phyloP scores from a whole-genome alignment of 2,888 invertebrate genomes.

The Hybos culiciformis region DNA sequence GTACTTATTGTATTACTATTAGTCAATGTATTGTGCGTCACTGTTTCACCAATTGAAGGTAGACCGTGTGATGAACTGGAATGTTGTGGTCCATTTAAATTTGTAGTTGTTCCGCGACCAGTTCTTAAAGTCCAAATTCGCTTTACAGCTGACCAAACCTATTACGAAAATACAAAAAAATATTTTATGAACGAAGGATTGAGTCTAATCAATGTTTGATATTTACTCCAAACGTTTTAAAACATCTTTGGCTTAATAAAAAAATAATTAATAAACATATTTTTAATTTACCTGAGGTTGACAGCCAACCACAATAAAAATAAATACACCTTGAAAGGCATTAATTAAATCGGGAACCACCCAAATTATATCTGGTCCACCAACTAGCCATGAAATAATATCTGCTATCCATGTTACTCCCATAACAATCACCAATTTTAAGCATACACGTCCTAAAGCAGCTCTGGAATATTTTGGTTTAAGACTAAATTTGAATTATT shows the following conservation, averaged over 20 bases:
- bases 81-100: conserved; percentile 49
- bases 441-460: conserved; percentile 67
- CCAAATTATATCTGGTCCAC: conserved; percentile 69
- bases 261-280: no score
- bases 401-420: conserved; percentile 69
- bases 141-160: conserved; percentile 53
- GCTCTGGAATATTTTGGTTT: conserved; percentile 42
- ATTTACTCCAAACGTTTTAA: no score
- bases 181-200: no score
- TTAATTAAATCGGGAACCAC: conserved; percentile 74
- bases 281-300: conserved; percentile 57
- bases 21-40: conserved; percentile 54
- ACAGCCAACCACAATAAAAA: conserved; percentile 78
- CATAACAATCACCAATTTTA: conserved; percentile 77
- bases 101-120: conserved; percentile 41
- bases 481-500: conserved; percentile 14
- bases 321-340: conserved; percentile 75
- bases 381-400: conserved; percentile 69
- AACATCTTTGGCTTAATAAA: no score
- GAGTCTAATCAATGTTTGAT: no score
- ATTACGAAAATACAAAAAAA: conserved; percentile 6
- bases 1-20: conserved; percentile 38
- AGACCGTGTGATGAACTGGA: conserved; percentile 67
- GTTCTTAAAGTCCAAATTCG: conserved; percentile 48
- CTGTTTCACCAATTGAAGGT: conserved; percentile 67